These are phyloP conservation scores for Magallana nippona DNA, from an alignment of 2,888 invertebrate genomes.

Conservation along the genomic window DNA sequence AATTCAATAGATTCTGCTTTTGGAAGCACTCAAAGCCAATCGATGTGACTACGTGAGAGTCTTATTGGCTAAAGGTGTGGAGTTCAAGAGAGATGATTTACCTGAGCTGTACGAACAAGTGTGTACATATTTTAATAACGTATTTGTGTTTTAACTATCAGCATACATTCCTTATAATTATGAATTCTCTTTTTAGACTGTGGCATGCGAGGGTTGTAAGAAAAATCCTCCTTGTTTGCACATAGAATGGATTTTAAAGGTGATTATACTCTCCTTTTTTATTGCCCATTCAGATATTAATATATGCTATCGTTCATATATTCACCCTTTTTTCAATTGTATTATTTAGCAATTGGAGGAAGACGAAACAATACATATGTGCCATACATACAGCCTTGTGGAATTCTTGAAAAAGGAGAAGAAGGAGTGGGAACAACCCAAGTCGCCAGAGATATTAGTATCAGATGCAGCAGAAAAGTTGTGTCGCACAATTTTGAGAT, in stretches of 20 bases:
- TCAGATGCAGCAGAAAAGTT: too few relatives aligned
- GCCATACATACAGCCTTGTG: too few relatives aligned
- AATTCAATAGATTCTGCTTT: neutral
- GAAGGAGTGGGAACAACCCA: too few relatives aligned
- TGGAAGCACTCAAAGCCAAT: slow-evolving; percentile 28
- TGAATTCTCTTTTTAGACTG: neutral
- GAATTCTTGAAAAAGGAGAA: too few relatives aligned
- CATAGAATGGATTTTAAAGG: slow-evolving; percentile 25
- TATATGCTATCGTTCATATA: too few relatives aligned
- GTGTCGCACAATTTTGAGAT: too few relatives aligned
- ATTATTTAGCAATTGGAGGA: too few relatives aligned
- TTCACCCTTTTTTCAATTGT: too few relatives aligned
- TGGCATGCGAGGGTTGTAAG: neutral
- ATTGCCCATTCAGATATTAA: too few relatives aligned
- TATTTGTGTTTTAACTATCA: neutral
- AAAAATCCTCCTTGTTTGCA: neutral
- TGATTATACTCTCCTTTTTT: neutral
- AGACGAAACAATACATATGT: too few relatives aligned
- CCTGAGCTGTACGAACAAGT: neutral
- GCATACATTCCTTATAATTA: neutral
- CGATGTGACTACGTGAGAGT: slow-evolving; percentile 26
- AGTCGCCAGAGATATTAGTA: too few relatives aligned
- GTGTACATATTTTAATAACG: neutral
- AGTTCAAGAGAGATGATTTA: neutral
- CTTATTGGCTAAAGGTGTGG: neutral